A percentile compares a stretch with the other conserved stretches of the same genome.
phyloP scores from a whole-genome alignment of 2,797 vertebrate genomes.

The Tauraco hartlaubi region DNA sequence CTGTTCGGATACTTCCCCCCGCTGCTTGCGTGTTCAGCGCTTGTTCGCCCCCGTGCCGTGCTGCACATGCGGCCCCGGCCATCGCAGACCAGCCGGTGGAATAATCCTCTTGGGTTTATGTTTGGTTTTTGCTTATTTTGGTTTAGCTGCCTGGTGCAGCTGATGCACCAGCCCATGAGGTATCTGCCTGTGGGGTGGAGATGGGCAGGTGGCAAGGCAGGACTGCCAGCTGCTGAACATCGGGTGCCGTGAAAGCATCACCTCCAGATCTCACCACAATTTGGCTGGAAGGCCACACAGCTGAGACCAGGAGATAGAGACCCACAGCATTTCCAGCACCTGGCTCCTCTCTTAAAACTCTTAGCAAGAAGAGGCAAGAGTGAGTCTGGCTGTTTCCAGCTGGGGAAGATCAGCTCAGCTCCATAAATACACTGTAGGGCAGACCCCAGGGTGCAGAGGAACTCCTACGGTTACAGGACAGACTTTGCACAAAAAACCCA shows the following conservation, averaged over 20 bases:
- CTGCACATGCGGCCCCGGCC: not conserved
- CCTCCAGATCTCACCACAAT: not conserved
- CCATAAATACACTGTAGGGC: not conserved
- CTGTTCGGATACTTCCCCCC: not conserved
- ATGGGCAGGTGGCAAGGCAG: not conserved
- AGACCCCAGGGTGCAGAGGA: not conserved
- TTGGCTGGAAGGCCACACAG: not conserved
- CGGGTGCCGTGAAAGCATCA: not conserved
- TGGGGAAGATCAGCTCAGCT: not conserved
- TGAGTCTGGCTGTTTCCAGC: not conserved
- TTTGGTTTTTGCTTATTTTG: rapidly evolving
- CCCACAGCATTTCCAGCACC: not conserved
- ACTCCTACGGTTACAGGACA: not conserved
- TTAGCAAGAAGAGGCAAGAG: not conserved
- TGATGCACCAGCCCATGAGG: not conserved
- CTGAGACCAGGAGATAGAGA: not conserved
- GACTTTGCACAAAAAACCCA: not conserved
- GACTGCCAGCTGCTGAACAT: not conserved
- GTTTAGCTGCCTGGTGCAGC: not conserved
- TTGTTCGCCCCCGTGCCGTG: not conserved
- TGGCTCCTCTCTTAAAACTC: not conserved
- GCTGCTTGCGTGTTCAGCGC: rapidly evolving
- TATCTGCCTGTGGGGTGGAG: not conserved
- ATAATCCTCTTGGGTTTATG: not conserved
- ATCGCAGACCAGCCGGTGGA: not conserved